These are phyloP conservation scores for Lanius ludovicianus DNA, from an alignment of 2,113 vertebrate genomes.

Conservation along the genomic window DNA sequence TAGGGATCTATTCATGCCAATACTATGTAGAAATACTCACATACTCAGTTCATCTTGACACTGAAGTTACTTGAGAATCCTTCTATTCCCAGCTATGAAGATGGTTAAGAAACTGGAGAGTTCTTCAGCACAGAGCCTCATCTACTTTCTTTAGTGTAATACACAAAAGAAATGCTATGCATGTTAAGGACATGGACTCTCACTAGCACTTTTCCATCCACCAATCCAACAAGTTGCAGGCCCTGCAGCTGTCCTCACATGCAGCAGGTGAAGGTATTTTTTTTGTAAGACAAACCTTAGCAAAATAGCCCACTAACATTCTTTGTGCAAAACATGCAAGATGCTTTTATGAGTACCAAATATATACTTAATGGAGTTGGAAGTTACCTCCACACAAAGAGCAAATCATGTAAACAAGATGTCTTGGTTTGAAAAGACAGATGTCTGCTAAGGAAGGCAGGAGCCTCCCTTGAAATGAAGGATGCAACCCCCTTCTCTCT, in stretches of 20 bases:
- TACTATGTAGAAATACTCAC: background rate
- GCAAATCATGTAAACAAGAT: background rate
- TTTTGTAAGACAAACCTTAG: background rate
- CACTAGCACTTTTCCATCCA: background rate
- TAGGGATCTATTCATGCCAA: background rate
- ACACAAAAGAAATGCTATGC: background rate
- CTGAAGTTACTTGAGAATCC: background rate
- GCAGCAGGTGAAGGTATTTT: background rate
- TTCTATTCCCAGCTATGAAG: background rate
- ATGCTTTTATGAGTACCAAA: background rate
- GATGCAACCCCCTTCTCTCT: too few species aligned
- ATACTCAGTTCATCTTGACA: background rate
- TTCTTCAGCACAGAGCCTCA: background rate
- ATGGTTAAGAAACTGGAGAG: background rate
- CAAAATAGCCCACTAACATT: background rate
- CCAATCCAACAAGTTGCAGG: background rate
- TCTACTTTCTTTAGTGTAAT: background rate
- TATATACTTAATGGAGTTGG: background rate
- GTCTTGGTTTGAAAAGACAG: too few species aligned
- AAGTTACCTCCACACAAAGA: background rate
- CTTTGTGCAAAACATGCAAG: background rate
- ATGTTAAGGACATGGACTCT: accelerated
- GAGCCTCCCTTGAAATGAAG: too few species aligned
- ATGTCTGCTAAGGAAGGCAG: too few species aligned
- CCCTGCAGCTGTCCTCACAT: background rate